A percentile compares a stretch with the other conserved stretches of the same genome.
These are phyloP conservation scores for Plectrocnemia conspersa DNA, from an alignment of 1,140 invertebrate species.

Conservation along the genomic window DNA sequence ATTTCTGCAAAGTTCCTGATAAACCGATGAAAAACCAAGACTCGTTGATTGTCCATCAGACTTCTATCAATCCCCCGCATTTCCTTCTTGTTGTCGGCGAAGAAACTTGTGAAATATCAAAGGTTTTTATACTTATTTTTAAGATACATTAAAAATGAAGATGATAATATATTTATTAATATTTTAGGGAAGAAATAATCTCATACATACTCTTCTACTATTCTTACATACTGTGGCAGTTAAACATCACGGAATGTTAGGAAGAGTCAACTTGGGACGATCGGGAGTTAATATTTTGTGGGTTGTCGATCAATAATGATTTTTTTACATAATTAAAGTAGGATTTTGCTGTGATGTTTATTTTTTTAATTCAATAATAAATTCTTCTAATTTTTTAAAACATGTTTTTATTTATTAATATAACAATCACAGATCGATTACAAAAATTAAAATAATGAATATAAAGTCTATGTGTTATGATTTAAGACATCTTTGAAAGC, in stretches of 20 bases:
- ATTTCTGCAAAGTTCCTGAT: constrained; percentile 57
- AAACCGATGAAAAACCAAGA: constrained; percentile 47
- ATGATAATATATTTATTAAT: constrained; percentile 20
- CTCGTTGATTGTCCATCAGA: constrained; percentile 54
- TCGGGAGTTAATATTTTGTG: constrained; percentile 76
- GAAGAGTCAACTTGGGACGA: constrained; percentile 70
- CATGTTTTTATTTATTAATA: neutral
- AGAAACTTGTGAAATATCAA: constrained; percentile 59
- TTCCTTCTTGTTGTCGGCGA: constrained; percentile 62
- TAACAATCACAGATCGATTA: neutral
- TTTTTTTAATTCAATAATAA: neutral
- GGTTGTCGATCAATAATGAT: constrained; percentile 55
- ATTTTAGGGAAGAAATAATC: constrained; percentile 74
- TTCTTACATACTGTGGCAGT: constrained; percentile 73
- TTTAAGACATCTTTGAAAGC: constrained; percentile 12
- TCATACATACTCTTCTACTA: constrained; percentile 73
- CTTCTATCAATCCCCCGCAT: constrained; percentile 64
- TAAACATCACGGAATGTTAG: constrained; percentile 71
- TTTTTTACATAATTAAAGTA: neutral
- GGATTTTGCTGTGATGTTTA: neutral
- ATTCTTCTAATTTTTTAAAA: neutral
- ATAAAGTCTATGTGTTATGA: neutral
- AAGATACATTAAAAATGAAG: neutral
- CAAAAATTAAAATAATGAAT: neutral
- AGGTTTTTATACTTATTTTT: constrained; percentile 39